Base-by-base conservation (phyloP, 2,888 invertebrate genomes). In the Dicyrtomina minuta region DNA sequence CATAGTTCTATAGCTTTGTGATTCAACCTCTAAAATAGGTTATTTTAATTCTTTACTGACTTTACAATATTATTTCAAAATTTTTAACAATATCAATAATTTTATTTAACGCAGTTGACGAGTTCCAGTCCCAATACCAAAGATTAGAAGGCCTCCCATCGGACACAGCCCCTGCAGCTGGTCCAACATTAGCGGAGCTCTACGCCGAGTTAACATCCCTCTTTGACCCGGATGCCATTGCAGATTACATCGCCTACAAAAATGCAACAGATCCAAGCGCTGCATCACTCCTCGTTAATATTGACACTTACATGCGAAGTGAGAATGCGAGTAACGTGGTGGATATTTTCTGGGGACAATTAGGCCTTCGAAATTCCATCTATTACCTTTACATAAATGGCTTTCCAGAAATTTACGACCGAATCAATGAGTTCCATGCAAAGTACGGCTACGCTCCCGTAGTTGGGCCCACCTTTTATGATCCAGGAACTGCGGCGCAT, bases 261-360 rank as follows among this genome's bases (percentile, higher is more conserved):
- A 61, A 61, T 15, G 22, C n/a, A 24, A 61, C 61, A 27, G 61
- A 61, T 26, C 26, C 44, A 13, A 46, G 46, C 44, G 44, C 61
- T 4, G 46, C 46, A 12, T 15, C 17, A n/a, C 61, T 61, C 8
- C 61, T 61, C 10, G 1, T 24, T 27, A 13, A 43, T 17, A 61
- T 49, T 13, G 46, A 61, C 10, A 22, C 4, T 2, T 61, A 61
- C 26, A 24, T 61, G 46, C n/a, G 49, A 4, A 27, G 43, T 12
- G 13, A 12, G 1, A 43, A 61, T n/a, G 61, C 46, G 10, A 17
- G n/a, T 12, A 24, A 13, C 4, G 22, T 61, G 13, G 61, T 61
- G 1, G 12, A 12, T 44, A 12, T 5, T 15, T 61, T 61, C 15
- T 61, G 61, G 61, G 46, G n/a, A 22, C 8, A 24, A 53, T 22